Evolutionary conservation across 1,140 invertebrate species (phyloP), one percentile per base, ranked within the genome.

Genomic region (Zaprionus ghesquierei): DNA sequence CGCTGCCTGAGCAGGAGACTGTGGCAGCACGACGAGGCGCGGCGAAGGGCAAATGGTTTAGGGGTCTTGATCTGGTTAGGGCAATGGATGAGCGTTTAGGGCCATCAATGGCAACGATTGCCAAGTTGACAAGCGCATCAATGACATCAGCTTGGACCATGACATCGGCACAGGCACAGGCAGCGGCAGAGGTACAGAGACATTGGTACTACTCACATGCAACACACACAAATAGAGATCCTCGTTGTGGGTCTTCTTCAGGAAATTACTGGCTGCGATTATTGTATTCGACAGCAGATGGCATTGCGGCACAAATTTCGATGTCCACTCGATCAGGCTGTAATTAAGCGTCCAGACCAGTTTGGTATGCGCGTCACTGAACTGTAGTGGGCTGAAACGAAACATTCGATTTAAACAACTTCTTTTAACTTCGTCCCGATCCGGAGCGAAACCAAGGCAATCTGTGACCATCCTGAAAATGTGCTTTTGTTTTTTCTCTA

Each of bases 311-410:
- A 91, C 89, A 69, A 89, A 91, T 81, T 92, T 94, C 53, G 86
- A 86, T 71, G 89, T 92, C 85, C 85, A 92, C 74, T 93, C 65
- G 93, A 91, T 75, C 93, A 92, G 73, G 93, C 94, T 72, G 59
- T 86, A 92, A 80, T 82, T 90, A 56, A 82, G 81, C 51, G 76
- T 85, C 89, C 84, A 89, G 15, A 92, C 90, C 50, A 92, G 69
- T 69, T 91, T 92, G 3, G 80, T 84, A 22, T 90, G 75, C 35
- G 60, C 81, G 25, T 85, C 81, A 53, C 89, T 92, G 49, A 85
- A 90, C 41, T 82, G 60, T 59, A 91, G 46, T 1, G 81, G 65
- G 50, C 90, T 91, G 74, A 8, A 44, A 86, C 70, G 50, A 63
- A 58, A 46, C 18, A 51, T 58, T n/a, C 12, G n/a, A 55, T 61